phyloP scores from a whole-genome alignment of 2,888 invertebrate species.

The Phalera bucephala region DNA sequence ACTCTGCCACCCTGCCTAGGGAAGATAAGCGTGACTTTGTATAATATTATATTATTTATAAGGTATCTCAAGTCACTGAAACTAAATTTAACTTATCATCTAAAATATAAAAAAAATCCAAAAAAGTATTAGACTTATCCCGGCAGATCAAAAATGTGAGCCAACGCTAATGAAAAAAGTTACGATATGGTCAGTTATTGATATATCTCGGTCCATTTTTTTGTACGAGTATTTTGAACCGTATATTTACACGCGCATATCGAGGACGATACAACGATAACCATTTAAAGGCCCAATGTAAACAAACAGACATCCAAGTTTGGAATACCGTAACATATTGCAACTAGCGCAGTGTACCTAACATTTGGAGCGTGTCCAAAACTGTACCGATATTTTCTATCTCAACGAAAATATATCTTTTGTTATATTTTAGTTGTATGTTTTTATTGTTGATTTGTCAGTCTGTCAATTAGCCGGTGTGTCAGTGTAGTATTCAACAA shows the following conservation, averaged over 20 bases:
- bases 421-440: neutral
- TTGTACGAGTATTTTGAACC: neutral
- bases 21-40: too few species aligned
- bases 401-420: too few species aligned
- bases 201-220: neutral
- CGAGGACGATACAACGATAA: constrained; percentile 10
- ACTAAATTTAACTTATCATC: neutral
- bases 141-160: too few species aligned
- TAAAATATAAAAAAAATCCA: neutral
- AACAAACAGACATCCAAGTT: constrained; percentile 16
- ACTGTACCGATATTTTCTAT: constrained; percentile 13
- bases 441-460: too few species aligned
- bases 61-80: neutral
- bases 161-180: too few species aligned
- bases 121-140: neutral
- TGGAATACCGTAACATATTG: constrained; percentile 18
- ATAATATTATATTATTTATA: neutral
- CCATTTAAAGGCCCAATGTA: constrained; percentile 16
- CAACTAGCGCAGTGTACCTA: constrained; percentile 13
- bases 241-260: constrained; percentile 6
- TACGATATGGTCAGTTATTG: too few species aligned
- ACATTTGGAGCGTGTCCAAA: constrained; percentile 42
- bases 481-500: too few species aligned
- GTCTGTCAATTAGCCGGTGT: too few species aligned
- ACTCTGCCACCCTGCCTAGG: too few species aligned